A percentile compares a stretch with the other conserved stretches of the same genome.
These are phyloP conservation scores for Drosophila watanabei DNA, from an alignment of 1,140 invertebrate genomes.

Conservation along the genomic window DNA sequence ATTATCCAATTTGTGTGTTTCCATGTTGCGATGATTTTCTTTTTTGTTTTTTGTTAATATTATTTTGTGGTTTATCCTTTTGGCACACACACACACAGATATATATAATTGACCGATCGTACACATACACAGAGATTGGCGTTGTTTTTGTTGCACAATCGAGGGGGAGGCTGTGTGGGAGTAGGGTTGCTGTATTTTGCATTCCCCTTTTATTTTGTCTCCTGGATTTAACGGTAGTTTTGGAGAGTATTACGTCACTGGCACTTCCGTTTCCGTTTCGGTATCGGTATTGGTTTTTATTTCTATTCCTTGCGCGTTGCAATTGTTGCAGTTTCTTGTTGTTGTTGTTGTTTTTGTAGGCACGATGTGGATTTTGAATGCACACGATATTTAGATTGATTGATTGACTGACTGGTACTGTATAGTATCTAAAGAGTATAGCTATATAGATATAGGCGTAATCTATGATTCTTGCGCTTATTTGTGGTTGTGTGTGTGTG, in stretches of 20 bases:
- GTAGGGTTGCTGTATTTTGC: slow-evolving; percentile 8
- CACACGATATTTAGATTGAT: slow-evolving; percentile 56
- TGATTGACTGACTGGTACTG: slow-evolving; percentile 51
- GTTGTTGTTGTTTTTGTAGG: slow-evolving; percentile 42
- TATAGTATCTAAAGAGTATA: slow-evolving; percentile 17
- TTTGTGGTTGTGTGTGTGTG: slow-evolving; percentile 29
- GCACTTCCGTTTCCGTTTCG: slow-evolving; percentile 75
- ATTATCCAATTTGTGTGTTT: slow-evolving; percentile 60
- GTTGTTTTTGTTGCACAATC: slow-evolving; percentile 69
- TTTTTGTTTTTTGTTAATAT: not conserved
- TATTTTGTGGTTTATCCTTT: slow-evolving; percentile 23
- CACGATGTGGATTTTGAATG: slow-evolving; percentile 82
- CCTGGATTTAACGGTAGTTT: slow-evolving; percentile 32
- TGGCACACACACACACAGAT: slow-evolving; percentile 20
- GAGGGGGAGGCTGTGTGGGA: slow-evolving; percentile 10
- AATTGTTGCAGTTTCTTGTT: slow-evolving; percentile 55
- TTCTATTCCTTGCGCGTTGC: slow-evolving; percentile 44
- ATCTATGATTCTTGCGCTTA: slow-evolving; percentile 42
- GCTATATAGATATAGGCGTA: slow-evolving; percentile 35
- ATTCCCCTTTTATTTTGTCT: slow-evolving; percentile 22
- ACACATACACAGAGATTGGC: slow-evolving; percentile 42
- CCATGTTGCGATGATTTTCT: slow-evolving; percentile 12
- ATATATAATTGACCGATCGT: slow-evolving; percentile 8
- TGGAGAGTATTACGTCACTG: slow-evolving; percentile 78
- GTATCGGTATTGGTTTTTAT: slow-evolving; percentile 5